These are phyloP conservation scores for Yponomeuta cagnagella DNA, from an alignment of 2,888 invertebrate genomes.

Conservation along the genomic window DNA sequence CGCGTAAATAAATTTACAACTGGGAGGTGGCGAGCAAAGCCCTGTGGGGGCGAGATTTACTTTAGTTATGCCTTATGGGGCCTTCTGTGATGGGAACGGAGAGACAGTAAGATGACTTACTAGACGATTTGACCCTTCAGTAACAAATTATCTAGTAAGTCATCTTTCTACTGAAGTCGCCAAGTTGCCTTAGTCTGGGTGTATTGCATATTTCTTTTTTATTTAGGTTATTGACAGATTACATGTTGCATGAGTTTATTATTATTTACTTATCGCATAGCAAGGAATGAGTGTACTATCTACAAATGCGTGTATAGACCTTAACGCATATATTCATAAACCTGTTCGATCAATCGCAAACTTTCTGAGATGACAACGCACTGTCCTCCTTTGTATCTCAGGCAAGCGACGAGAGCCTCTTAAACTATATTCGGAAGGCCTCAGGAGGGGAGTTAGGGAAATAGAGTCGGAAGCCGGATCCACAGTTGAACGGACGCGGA, in stretches of 20 bases:
- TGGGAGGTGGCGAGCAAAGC: neutral
- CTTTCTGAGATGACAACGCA: neutral
- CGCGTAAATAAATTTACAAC: neutral
- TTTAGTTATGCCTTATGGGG: neutral
- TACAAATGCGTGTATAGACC: too few relatives aligned
- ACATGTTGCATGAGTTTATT: too few relatives aligned
- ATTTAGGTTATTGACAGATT: too few relatives aligned
- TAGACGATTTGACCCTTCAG: neutral
- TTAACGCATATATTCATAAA: too few relatives aligned
- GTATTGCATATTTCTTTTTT: too few relatives aligned
- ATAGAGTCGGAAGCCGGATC: conserved; percentile 1
- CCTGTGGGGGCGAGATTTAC: neutral
- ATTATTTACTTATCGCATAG: too few relatives aligned
- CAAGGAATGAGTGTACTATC: too few relatives aligned
- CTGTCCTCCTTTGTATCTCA: neutral
- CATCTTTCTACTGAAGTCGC: too few relatives aligned
- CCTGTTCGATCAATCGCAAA: too few relatives aligned
- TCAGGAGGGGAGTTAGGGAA: conserved; percentile 6
- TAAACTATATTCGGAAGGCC: conserved; percentile 5
- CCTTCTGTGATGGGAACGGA: neutral
- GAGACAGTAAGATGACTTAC: neutral
- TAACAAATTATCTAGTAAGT: neutral
- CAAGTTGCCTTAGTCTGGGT: too few relatives aligned
- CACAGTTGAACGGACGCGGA: neutral
- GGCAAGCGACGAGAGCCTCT: neutral